A percentile compares a stretch with the other conserved stretches of the same genome.
Evolutionary conservation across 2,888 invertebrate species (phyloP).

Genomic region (Tetragonula carbonaria): DNA sequence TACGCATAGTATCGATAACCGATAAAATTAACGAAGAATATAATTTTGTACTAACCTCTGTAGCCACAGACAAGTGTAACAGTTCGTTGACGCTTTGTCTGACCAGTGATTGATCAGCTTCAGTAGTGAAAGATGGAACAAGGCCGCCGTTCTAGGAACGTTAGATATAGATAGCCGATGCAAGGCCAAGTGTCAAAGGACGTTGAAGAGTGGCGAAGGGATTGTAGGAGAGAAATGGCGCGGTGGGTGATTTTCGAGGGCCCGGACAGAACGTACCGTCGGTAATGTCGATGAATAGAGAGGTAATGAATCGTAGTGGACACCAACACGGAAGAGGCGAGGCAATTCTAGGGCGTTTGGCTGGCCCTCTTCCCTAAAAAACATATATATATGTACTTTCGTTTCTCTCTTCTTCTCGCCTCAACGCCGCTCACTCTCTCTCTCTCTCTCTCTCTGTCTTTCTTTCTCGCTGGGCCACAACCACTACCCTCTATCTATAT

Average conservation of each 20-base stretch:
- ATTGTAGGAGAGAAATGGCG: slow-evolving; percentile 16
- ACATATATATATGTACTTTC: slow-evolving; percentile 63
- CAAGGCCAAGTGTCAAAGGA: slow-evolving; percentile 62
- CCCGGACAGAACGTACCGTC: slow-evolving; percentile 69
- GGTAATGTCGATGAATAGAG: slow-evolving; percentile 83
- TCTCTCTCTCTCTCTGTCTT: not conserved
- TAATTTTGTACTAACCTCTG: not conserved
- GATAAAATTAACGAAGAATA: not conserved
- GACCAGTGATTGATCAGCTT: slow-evolving; percentile 21
- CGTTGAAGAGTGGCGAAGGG: slow-evolving; percentile 56
- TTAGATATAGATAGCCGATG: slow-evolving; percentile 23
- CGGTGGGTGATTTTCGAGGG: slow-evolving; percentile 66
- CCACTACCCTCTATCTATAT: slow-evolving; percentile 30
- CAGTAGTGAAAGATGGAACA: not conserved
- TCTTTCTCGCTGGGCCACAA: slow-evolving; percentile 26
- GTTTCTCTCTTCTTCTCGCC: slow-evolving; percentile 8
- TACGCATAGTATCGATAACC: too few species aligned
- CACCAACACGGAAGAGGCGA: slow-evolving; percentile 83
- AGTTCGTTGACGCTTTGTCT: not conserved
- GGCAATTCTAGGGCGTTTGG: slow-evolving; percentile 78
- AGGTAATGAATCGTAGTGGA: slow-evolving; percentile 83
- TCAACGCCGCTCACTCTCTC: not conserved
- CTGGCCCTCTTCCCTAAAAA: slow-evolving; percentile 75
- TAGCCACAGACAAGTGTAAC: not conserved
- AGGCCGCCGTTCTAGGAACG: slow-evolving; percentile 8